Evolutionary conservation across 2,888 invertebrate species (phyloP).

Genomic region (Melinaea menophilus): DNA sequence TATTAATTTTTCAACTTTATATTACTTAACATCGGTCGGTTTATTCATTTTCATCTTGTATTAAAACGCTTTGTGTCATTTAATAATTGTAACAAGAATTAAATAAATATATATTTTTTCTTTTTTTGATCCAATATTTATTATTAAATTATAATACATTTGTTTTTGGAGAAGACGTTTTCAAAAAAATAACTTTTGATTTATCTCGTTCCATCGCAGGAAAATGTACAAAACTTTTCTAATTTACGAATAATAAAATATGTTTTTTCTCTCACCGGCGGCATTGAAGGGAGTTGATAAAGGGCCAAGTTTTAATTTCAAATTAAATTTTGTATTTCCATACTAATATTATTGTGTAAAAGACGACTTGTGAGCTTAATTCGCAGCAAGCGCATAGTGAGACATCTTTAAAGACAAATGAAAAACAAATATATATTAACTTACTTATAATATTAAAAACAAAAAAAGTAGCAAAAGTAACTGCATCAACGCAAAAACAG

Average conservation of each 20-base stretch:
- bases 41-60: conserved; percentile 48
- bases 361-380: background rate
- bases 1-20: conserved; percentile 79
- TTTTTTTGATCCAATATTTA: background rate
- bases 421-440: too few relatives aligned
- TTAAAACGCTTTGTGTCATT: background rate
- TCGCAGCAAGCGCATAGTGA: too few relatives aligned
- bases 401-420: too few relatives aligned
- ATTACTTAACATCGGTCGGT: conserved; percentile 71
- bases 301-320: conserved; percentile 66
- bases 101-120: background rate
- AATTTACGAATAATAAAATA: conserved; percentile 70
- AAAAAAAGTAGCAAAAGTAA: too few relatives aligned
- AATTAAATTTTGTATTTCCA: conserved; percentile 37
- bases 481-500: too few relatives aligned
- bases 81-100: background rate
- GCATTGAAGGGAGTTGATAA: conserved; percentile 61
- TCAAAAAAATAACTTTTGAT: conserved; percentile 40
- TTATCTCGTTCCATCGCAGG: conserved; percentile 49
- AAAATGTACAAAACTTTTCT: conserved; percentile 65
- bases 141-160: background rate
- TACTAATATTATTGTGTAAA: background rate
- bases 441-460: too few relatives aligned
- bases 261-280: conserved; percentile 60
- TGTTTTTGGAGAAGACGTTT: conserved; percentile 11